Percentiles rank a stretch among this genome's conserved stretches.
phyloP scores from a whole-genome alignment of 2,113 vertebrate species.

The Hippoglossus stenolepis region DNA sequence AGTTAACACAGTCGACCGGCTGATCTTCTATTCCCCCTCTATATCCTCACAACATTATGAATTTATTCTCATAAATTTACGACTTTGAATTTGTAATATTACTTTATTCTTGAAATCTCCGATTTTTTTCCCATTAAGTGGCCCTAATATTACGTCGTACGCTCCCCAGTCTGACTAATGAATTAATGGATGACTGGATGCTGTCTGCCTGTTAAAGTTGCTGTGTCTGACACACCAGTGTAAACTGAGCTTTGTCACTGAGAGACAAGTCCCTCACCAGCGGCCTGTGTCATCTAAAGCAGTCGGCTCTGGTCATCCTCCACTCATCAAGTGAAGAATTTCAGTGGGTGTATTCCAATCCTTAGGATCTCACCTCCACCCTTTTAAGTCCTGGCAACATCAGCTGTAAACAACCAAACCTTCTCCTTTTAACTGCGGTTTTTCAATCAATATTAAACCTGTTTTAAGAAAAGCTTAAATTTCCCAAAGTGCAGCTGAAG shows the following conservation, averaged over 20 bases:
- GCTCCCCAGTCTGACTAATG: slow-evolving; percentile 37
- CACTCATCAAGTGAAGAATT: not conserved
- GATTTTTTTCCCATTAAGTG: not conserved
- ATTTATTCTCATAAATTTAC: too few species aligned
- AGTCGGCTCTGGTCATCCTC: not conserved
- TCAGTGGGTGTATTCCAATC: not conserved
- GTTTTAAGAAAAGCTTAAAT: not conserved
- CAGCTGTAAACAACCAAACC: not conserved
- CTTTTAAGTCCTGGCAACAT: not conserved
- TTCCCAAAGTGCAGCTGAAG: not conserved
- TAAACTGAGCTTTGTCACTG: slow-evolving; percentile 41
- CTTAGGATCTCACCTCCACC: not conserved
- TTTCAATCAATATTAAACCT: not conserved
- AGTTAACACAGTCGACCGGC: too few species aligned
- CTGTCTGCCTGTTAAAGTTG: slow-evolving; percentile 34
- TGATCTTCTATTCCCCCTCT: too few species aligned
- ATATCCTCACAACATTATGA: too few species aligned
- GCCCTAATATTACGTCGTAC: too few species aligned
- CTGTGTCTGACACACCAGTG: slow-evolving; percentile 41
- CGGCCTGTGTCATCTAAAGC: too few species aligned
- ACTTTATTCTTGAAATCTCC: not conserved
- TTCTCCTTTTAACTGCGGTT: not conserved
- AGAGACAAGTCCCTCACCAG: slow-evolving; percentile 27
- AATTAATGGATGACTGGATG: slow-evolving; percentile 36
- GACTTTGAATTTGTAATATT: not conserved